phyloP scores from a whole-genome alignment of 2,888 invertebrate species.

The Tanypteryx hageni region DNA sequence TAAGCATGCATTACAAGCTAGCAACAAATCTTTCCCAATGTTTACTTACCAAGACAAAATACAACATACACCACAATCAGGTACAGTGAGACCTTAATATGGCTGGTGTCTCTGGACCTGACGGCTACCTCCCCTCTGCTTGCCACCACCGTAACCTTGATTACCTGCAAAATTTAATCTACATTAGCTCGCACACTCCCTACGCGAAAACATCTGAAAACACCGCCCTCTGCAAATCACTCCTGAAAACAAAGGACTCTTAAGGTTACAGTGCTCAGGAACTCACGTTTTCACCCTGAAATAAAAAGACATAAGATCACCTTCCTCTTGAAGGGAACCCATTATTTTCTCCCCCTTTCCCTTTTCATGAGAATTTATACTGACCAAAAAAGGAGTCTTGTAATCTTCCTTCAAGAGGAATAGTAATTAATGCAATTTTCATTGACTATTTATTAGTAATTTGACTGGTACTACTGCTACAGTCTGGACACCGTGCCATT shows the following conservation, averaged over 20 bases:
- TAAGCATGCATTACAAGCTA: constrained; percentile 64
- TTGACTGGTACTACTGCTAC: constrained; percentile 59
- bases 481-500: constrained; percentile 61
- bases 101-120: constrained; percentile 91
- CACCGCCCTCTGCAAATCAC: constrained; percentile 40
- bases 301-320: constrained; percentile 50
- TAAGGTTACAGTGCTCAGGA: not conserved
- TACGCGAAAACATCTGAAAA: constrained; percentile 65
- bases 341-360: constrained; percentile 65
- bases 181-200: constrained; percentile 67
- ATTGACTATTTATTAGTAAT: constrained; percentile 64
- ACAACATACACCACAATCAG: constrained; percentile 64
- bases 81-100: constrained; percentile 78
- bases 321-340: constrained; percentile 64
- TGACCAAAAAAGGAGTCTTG: constrained; percentile 65
- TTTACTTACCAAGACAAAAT: constrained; percentile 69
- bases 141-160: constrained; percentile 84
- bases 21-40: constrained; percentile 60
- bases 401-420: constrained; percentile 65
- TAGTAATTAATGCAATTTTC: constrained; percentile 56
- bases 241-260: constrained; percentile 33
- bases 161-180: constrained; percentile 71
- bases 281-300: constrained; percentile 20
- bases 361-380: constrained; percentile 67
- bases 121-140: constrained; percentile 86